Percentiles rank a stretch among this genome's conserved stretches.
phyloP scores from a whole-genome alignment of 2,113 vertebrate genomes.

The Romanogobio albipinnatus region DNA sequence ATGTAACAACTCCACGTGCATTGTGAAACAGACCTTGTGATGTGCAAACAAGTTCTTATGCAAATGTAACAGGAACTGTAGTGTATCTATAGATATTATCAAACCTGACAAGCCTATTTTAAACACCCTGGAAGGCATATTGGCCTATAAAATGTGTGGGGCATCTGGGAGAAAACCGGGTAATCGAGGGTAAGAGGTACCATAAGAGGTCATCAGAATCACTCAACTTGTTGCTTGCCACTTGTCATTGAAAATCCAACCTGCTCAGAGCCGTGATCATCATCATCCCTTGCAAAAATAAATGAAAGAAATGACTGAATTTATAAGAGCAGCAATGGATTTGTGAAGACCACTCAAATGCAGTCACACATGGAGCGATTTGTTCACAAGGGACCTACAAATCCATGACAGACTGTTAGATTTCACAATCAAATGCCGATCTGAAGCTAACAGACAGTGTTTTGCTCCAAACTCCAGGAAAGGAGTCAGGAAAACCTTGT shows the following conservation, averaged over 20 bases:
- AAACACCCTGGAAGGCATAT: not conserved
- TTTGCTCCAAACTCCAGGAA: not conserved
- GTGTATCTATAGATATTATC: not conserved
- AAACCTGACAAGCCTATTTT: slow-evolving; percentile 16
- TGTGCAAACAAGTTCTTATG: not conserved
- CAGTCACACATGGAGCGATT: not conserved
- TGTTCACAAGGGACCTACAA: slow-evolving; percentile 2
- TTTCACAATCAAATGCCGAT: not conserved
- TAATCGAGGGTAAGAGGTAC: too few relatives aligned
- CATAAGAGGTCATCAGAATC: not conserved
- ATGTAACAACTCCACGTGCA: not conserved
- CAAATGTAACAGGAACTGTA: not conserved
- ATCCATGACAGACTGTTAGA: not conserved
- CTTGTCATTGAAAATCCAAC: not conserved
- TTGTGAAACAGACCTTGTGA: not conserved
- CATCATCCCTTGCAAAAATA: not conserved
- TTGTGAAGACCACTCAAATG: not conserved
- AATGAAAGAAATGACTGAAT: not conserved
- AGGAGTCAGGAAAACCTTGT: not conserved
- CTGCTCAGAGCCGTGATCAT: not conserved
- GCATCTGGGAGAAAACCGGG: not conserved
- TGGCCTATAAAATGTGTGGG: not conserved
- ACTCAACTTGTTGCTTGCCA: not conserved
- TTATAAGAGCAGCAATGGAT: not conserved
- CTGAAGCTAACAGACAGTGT: not conserved